These are phyloP conservation scores for Fissipunctia ypsillon DNA, from an alignment of 2,888 invertebrate genomes.

Conservation along the genomic window DNA sequence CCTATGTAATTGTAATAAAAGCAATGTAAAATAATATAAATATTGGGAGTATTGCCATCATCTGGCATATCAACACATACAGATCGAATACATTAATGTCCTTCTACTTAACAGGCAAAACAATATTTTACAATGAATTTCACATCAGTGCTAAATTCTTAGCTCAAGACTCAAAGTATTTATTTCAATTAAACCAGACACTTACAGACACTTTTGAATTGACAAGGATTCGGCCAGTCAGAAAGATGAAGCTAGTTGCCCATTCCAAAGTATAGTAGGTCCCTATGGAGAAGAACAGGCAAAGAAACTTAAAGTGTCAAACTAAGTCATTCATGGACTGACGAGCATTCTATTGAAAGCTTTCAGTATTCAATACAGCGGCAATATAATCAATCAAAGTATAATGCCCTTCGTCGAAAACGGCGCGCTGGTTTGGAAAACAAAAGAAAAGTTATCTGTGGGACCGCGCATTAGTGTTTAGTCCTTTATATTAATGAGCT, in stretches of 20 bases:
- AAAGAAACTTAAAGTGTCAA: too few species aligned
- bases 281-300: too few species aligned
- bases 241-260: too few species aligned
- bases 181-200: too few species aligned
- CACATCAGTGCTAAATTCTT: slow-evolving; percentile 39
- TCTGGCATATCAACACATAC: neutral
- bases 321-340: slow-evolving; percentile 56
- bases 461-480: slow-evolving; percentile 10
- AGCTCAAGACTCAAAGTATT: too few species aligned
- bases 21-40: neutral
- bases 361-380: slow-evolving; percentile 66
- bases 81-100: neutral
- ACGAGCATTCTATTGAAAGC: slow-evolving; percentile 54
- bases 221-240: too few species aligned
- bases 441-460: slow-evolving; percentile 46
- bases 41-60: neutral
- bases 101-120: neutral
- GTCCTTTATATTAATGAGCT: neutral
- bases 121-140: neutral
- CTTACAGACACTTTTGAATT: too few species aligned
- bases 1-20: neutral
- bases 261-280: too few species aligned
- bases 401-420: slow-evolving; percentile 53
- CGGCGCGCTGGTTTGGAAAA: slow-evolving; percentile 46
- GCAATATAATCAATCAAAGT: slow-evolving; percentile 70